Percentiles rank a stretch among this genome's conserved stretches.
Conservation (phyloP, 92 coral and sea anemone species). For the Heteractis magnifica region DNA sequence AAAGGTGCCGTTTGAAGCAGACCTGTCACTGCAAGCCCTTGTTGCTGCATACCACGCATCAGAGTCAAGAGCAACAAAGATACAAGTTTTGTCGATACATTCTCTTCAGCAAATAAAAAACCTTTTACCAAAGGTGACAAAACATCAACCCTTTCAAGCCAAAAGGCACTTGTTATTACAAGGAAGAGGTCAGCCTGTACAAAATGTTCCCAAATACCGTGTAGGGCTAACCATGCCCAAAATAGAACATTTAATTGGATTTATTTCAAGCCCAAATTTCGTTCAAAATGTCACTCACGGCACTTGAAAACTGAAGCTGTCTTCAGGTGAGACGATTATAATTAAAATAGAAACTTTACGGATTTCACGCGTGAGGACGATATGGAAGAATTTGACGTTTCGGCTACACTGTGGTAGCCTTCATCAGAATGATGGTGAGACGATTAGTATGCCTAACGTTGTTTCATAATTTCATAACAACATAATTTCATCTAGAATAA, state of each 20-base stretch:
- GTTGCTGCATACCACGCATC: slow-evolving; percentile 47
- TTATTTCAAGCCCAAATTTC: slow-evolving; percentile 46
- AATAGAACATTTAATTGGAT: slow-evolving; percentile 36
- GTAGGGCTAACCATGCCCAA: slow-evolving; percentile 26
- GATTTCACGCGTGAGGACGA: no score
- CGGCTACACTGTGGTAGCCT: no score
- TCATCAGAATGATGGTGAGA: no score
- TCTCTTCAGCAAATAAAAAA: slow-evolving; percentile 17
- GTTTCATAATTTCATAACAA: no score
- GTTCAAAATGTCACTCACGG: slow-evolving; percentile 23
- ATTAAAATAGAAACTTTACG: no score
- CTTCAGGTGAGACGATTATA: no score
- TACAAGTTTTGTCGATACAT: slow-evolving; percentile 46
- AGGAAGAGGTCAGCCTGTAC: slow-evolving; percentile 48
- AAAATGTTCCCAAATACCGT: slow-evolving; percentile 45
- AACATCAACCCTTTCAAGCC: slow-evolving; percentile 48
- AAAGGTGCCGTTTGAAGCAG: slow-evolving; percentile 2
- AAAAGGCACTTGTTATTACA: slow-evolving; percentile 31
- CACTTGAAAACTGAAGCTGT: neutral
- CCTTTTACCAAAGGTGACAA: slow-evolving; percentile 37
- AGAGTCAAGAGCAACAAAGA: slow-evolving; percentile 40
- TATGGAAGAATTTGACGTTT: no score
- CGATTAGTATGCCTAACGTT: slow-evolving; percentile 29
- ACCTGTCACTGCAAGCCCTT: slow-evolving; percentile 40
- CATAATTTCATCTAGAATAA: slow-evolving; percentile 44